phyloP scores from a whole-genome alignment of 2,888 invertebrate species.

The Atethmia centrago region DNA sequence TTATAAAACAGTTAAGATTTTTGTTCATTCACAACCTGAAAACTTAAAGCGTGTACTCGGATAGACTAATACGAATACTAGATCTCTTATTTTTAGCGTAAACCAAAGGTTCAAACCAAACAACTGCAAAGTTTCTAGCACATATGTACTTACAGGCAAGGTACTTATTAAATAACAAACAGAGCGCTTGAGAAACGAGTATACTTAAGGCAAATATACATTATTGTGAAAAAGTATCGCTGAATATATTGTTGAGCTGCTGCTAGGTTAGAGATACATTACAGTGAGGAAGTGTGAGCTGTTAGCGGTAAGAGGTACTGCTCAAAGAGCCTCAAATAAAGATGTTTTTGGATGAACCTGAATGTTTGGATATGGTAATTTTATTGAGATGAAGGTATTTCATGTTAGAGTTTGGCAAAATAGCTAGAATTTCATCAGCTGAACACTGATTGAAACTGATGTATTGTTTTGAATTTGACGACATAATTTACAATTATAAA shows the following conservation, averaged over 20 bases:
- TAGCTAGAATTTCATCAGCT: not conserved
- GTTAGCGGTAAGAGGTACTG: slow-evolving; percentile 49
- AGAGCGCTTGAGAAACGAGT: slow-evolving; percentile 1
- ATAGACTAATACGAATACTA: slow-evolving; percentile 13
- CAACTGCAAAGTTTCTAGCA: slow-evolving; percentile 8
- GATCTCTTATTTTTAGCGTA: not conserved
- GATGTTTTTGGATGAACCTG: not conserved
- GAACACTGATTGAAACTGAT: not conserved
- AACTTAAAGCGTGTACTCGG: not conserved
- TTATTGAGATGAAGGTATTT: not conserved
- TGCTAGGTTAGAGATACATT: slow-evolving; percentile 35
- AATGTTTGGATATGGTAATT: slow-evolving; percentile 40
- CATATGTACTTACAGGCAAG: slow-evolving; percentile 24
- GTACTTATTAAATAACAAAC: slow-evolving; percentile 38
- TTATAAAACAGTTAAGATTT: too few relatives aligned
- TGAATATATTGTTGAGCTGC: slow-evolving; percentile 44
- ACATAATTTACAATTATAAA: not conserved
- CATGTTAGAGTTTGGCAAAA: not conserved
- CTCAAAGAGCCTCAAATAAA: slow-evolving; percentile 44
- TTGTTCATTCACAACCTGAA: not conserved
- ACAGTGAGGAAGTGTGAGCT: slow-evolving; percentile 44
- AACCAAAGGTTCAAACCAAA: slow-evolving; percentile 14
- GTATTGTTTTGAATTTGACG: not conserved
- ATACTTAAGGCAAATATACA: slow-evolving; percentile 8
- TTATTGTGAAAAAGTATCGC: slow-evolving; percentile 26